These are phyloP conservation scores for Carapus acus DNA, from an alignment of 2,797 vertebrate species.

Conservation along the genomic window DNA sequence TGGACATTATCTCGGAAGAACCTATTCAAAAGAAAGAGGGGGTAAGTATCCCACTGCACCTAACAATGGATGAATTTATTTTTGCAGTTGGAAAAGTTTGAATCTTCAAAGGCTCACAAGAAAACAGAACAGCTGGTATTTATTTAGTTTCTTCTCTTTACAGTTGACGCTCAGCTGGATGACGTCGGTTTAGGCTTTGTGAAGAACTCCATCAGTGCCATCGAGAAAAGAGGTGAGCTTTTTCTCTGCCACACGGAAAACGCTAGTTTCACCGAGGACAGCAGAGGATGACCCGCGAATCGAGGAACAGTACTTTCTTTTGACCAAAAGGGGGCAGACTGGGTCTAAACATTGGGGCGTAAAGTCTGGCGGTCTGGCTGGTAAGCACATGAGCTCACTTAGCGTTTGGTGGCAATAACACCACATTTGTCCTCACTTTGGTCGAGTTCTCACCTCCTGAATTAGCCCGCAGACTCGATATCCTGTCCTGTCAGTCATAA, in stretches of 20 bases:
- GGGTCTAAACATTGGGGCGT: slow-evolving; percentile 35
- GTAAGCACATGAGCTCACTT: not conserved
- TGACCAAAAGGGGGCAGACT: slow-evolving; percentile 67
- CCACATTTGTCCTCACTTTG: slow-evolving; percentile 11
- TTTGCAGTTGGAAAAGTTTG: not conserved
- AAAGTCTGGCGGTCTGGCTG: not conserved
- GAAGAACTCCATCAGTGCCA: slow-evolving; percentile 87
- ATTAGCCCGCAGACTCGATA: slow-evolving; percentile 1
- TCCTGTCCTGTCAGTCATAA: not conserved
- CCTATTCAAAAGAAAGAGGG: slow-evolving; percentile 74
- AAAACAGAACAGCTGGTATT: not conserved
- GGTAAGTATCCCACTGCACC: slow-evolving; percentile 57
- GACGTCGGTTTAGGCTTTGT: slow-evolving; percentile 85
- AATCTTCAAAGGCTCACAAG: not conserved
- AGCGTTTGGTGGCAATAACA: not conserved
- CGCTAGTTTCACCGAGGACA: too few species aligned
- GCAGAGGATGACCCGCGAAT: too few species aligned
- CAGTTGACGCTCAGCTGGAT: slow-evolving; percentile 86
- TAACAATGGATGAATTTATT: too few species aligned
- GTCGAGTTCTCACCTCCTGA: slow-evolving; percentile 1
- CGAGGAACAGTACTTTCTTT: slow-evolving; percentile 14
- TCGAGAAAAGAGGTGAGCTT: slow-evolving; percentile 85
- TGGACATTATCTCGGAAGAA: slow-evolving; percentile 59
- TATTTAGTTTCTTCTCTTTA: slow-evolving; percentile 2
- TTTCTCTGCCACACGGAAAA: not conserved